Percentiles rank a stretch among this genome's conserved stretches.
These are phyloP conservation scores for Syrphus vitripennis DNA, from an alignment of 2,888 invertebrate genomes.

Conservation along the genomic window DNA sequence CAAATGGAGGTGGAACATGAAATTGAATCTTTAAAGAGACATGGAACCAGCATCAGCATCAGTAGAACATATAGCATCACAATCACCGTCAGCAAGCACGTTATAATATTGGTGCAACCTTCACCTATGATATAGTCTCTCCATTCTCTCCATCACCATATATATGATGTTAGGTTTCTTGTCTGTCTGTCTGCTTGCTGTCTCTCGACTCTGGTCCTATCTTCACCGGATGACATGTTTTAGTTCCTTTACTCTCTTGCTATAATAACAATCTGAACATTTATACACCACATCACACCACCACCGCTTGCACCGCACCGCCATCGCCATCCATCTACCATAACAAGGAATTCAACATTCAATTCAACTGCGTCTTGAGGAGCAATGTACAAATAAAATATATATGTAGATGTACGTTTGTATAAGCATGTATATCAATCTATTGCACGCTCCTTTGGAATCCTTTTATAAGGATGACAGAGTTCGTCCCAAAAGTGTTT, in stretches of 20 bases:
- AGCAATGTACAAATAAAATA: conserved; percentile 1
- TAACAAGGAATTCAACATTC: conserved; percentile 47
- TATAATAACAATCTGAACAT: conserved; percentile 28
- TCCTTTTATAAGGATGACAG: conserved; percentile 44
- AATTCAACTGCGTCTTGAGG: conserved; percentile 23
- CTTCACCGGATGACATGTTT: conserved; percentile 14
- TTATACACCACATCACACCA: conserved; percentile 1
- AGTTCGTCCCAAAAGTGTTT: conserved; percentile 40
- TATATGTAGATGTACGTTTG: not conserved
- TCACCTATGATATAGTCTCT: conserved; percentile 9
- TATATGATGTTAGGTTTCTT: not conserved
- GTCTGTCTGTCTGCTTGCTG: conserved; percentile 6
- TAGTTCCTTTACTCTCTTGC: conserved; percentile 12
- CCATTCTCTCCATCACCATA: not conserved
- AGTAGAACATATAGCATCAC: not conserved
- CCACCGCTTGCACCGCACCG: no score
- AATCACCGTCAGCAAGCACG: not conserved
- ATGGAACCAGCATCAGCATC: conserved; percentile 24
- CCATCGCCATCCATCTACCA: no score
- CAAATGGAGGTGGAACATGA: conserved; percentile 50
- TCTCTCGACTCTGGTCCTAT: not conserved
- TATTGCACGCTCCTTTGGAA: not conserved
- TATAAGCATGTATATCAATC: not conserved
- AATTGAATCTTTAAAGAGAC: conserved; percentile 53
- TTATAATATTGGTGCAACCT: conserved; percentile 3